Conservation (phyloP, 2,888 invertebrate species). For the Lochmaea crataegi region DNA sequence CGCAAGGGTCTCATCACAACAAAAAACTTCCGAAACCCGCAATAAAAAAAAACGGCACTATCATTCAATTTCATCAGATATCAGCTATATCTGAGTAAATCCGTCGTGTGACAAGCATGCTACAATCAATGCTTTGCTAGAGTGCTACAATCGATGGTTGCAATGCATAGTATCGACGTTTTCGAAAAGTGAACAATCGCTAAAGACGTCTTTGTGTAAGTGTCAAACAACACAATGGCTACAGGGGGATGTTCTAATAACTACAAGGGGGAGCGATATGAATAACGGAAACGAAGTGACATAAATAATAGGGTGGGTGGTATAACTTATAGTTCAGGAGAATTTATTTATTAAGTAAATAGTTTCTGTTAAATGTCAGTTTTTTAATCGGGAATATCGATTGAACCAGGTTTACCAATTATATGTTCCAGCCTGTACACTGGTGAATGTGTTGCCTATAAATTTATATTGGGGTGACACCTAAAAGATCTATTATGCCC, state of each 20-base stretch:
- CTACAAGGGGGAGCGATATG: slow-evolving; percentile 39
- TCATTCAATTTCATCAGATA: slow-evolving; percentile 13
- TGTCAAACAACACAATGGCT: slow-evolving; percentile 50
- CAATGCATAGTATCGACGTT: slow-evolving; percentile 34
- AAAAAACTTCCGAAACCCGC: not conserved
- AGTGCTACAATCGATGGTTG: slow-evolving; percentile 20
- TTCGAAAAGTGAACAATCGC: slow-evolving; percentile 43
- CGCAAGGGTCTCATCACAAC: not conserved
- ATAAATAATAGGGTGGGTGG: slow-evolving; percentile 45
- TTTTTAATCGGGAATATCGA: too few relatives aligned
- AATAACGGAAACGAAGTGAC: slow-evolving; percentile 46
- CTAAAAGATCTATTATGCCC: too few relatives aligned
- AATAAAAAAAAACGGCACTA: slow-evolving; percentile 4
- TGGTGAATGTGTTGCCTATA: too few relatives aligned
- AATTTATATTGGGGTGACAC: too few relatives aligned
- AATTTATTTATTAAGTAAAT: not conserved
- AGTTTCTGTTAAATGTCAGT: too few relatives aligned
- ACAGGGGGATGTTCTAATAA: slow-evolving; percentile 40
- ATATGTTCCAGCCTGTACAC: too few relatives aligned
- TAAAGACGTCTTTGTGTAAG: slow-evolving; percentile 48
- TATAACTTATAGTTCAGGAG: slow-evolving; percentile 24
- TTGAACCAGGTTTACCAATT: too few relatives aligned
- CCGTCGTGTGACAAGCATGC: slow-evolving; percentile 12
- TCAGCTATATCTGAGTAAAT: slow-evolving; percentile 17
- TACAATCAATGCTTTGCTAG: not conserved